phyloP scores from a whole-genome alignment of 1,140 invertebrate species.

The Conus ventricosus region DNA sequence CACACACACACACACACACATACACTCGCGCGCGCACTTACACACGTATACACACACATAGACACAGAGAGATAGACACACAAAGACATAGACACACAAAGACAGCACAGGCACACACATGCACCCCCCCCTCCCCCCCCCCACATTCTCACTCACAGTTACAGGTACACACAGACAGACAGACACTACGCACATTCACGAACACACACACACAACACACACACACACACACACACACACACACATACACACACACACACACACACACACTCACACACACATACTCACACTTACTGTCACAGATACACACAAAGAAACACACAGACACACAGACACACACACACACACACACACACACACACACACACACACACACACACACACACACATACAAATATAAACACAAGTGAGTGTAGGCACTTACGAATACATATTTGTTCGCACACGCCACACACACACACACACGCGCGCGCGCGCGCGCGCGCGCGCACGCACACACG shows the following conservation, averaged over 20 bases:
- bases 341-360: no score
- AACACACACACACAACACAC: constrained; percentile 1
- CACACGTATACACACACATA: not conserved
- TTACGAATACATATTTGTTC: no score
- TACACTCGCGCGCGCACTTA: no score
- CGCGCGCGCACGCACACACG: no score
- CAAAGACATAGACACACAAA: not conserved
- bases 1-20: no score
- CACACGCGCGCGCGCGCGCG: not conserved
- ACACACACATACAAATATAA: not conserved
- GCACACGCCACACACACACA: not conserved
- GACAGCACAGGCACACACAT: not conserved
- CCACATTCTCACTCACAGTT: no score
- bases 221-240: constrained; percentile 15
- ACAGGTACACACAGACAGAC: not conserved
- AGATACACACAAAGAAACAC: not conserved
- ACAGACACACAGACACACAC: no score
- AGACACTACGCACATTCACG: not conserved
- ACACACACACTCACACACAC: constrained; percentile 15
- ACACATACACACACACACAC: constrained; percentile 8
- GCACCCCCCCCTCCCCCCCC: no score
- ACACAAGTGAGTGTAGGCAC: no score
- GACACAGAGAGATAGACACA: not conserved
- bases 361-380: no score
- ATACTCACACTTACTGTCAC: constrained; percentile 13